Evolutionary conservation across 2,888 invertebrate species (phyloP).

Genomic region (Barypeithes pellucidus): DNA sequence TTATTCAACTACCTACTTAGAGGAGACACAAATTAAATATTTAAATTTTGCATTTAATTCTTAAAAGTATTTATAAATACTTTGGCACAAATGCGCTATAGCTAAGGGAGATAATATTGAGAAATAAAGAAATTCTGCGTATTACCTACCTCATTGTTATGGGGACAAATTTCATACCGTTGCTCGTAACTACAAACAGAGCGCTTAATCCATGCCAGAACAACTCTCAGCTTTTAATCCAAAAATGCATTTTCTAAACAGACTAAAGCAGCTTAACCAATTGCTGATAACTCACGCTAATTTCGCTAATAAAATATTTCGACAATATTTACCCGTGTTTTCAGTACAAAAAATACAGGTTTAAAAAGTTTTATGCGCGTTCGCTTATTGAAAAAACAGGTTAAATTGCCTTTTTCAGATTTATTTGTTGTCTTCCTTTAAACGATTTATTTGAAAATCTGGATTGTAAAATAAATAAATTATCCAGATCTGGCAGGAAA

Average conservation of each 20-base stretch:
- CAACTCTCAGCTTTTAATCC: background rate
- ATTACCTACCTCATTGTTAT: no score
- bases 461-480: background rate
- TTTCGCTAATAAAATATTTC: background rate
- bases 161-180: no score
- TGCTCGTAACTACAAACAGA: no score
- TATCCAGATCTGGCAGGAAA: background rate
- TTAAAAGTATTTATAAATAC: no score
- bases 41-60: no score
- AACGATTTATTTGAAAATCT: background rate
- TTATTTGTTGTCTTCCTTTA: background rate
- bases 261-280: slow-evolving; percentile 1
- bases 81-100: no score
- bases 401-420: background rate
- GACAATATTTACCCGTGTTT: background rate
- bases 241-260: slow-evolving; percentile 2
- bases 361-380: background rate
- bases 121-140: no score
- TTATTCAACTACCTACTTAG: no score
- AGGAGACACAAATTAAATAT: no score
- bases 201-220: background rate
- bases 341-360: background rate
- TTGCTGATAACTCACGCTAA: background rate
- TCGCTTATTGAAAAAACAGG: background rate
- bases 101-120: no score